These are phyloP conservation scores for Aethina tumida DNA, from an alignment of 1,140 invertebrate genomes.

Conservation along the genomic window DNA sequence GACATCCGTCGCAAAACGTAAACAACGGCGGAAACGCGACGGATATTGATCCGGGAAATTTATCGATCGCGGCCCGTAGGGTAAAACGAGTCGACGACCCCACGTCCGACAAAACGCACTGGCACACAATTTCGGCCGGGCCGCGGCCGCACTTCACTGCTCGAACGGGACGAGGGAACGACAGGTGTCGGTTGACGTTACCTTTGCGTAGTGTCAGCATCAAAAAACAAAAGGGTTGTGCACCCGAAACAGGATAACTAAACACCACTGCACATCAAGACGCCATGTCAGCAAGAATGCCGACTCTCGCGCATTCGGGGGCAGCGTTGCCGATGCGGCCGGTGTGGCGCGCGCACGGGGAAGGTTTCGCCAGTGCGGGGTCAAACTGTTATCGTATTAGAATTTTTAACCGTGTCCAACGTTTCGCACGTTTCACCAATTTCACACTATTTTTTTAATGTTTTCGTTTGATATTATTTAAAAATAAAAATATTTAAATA, in stretches of 20 bases:
- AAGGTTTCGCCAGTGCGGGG: too few species aligned
- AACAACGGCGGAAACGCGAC: constrained; percentile 20
- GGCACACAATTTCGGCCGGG: too few species aligned
- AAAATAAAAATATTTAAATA: too few species aligned
- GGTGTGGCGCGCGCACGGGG: constrained; percentile 32
- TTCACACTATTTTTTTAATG: too few species aligned
- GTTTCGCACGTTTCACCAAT: too few species aligned
- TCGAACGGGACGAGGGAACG: not conserved
- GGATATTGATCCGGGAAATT: constrained; percentile 32
- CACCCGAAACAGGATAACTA: constrained; percentile 29
- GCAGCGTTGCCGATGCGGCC: constrained; percentile 22
- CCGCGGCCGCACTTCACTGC: too few species aligned
- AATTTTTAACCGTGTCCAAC: not conserved
- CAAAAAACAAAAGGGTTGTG: constrained; percentile 30
- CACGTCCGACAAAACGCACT: constrained; percentile 8
- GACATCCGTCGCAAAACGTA: too few species aligned
- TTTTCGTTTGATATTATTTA: too few species aligned
- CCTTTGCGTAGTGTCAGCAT: constrained; percentile 23
- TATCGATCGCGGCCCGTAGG: constrained; percentile 30
- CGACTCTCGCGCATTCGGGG: constrained; percentile 17
- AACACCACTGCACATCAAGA: constrained; percentile 34
- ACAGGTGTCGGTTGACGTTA: constrained; percentile 11
- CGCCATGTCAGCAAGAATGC: constrained; percentile 36
- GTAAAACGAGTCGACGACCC: constrained; percentile 26
- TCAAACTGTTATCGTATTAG: too few species aligned